phyloP scores from a whole-genome alignment of 2,113 vertebrate genomes.

The Peromyscus polionotus region DNA sequence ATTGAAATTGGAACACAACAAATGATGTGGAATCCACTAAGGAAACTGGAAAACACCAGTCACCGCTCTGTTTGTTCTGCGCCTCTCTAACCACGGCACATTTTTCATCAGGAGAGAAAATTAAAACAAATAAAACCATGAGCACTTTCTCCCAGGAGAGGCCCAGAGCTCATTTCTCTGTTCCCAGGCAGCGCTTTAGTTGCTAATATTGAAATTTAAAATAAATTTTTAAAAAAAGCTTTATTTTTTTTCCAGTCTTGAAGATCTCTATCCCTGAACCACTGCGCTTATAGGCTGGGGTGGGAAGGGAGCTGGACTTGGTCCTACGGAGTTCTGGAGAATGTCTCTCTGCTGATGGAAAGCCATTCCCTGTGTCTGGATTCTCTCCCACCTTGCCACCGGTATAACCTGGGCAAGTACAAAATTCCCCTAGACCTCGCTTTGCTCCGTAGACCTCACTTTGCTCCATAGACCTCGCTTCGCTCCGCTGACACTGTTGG shows the following conservation, averaged over 20 bases:
- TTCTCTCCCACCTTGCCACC: neutral
- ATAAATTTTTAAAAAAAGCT: neutral
- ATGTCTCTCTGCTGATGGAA: neutral
- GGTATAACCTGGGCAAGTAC: neutral
- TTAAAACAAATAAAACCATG: slow-evolving; percentile 77
- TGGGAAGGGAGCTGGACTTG: fast-evolving
- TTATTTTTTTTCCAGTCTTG: neutral
- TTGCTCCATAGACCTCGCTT: too few species aligned
- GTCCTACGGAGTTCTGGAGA: neutral
- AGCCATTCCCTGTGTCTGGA: fast-evolving
- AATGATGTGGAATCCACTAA: slow-evolving; percentile 11
- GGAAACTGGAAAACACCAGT: slow-evolving; percentile 70
- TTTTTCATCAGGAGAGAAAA: slow-evolving; percentile 79
- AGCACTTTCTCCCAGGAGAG: slow-evolving; percentile 52
- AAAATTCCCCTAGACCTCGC: neutral
- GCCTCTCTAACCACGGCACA: slow-evolving; percentile 67
- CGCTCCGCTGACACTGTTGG: neutral
- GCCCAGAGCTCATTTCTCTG: slow-evolving; percentile 43
- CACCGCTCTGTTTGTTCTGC: slow-evolving; percentile 50
- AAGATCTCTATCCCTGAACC: neutral
- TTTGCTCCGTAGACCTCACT: too few species aligned
- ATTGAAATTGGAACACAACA: slow-evolving; percentile 44
- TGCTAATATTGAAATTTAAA: slow-evolving; percentile 19
- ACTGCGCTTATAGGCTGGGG: neutral
- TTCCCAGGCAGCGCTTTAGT: slow-evolving; percentile 22